These are phyloP conservation scores for Antrozous pallidus DNA, from an alignment of 2,797 vertebrate genomes.

Conservation along the genomic window DNA sequence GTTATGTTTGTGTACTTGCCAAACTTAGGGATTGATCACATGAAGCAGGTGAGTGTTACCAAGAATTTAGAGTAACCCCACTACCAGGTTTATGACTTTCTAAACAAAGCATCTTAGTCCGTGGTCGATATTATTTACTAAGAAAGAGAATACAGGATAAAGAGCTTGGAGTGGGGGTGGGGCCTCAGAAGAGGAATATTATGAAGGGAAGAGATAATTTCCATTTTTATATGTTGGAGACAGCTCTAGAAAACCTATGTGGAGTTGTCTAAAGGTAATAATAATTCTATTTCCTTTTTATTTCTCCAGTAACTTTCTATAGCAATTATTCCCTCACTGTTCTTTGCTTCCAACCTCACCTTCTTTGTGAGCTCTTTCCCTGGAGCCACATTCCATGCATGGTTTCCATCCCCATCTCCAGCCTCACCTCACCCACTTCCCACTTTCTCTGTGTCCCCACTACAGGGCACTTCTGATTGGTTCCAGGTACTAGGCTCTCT, in stretches of 20 bases:
- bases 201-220: neutral
- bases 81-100: neutral
- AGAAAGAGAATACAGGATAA: neutral
- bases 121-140: neutral
- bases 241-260: neutral
- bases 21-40: neutral
- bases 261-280: neutral
- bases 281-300: constrained; percentile 1
- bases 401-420: neutral
- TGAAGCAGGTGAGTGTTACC: neutral
- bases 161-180: neutral
- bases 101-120: neutral
- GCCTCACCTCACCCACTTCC: neutral
- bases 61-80: neutral
- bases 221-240: neutral
- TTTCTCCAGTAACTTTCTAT: neutral
- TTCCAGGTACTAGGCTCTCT: neutral
- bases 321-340: neutral
- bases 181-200: neutral
- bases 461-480: neutral
- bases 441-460: neutral
- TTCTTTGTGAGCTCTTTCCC: neutral
- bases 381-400: neutral
- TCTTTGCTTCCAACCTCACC: neutral
- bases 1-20: neutral